phyloP scores from a whole-genome alignment of 92 coral and sea anemone species.

The Desmophyllum pertusum region DNA sequence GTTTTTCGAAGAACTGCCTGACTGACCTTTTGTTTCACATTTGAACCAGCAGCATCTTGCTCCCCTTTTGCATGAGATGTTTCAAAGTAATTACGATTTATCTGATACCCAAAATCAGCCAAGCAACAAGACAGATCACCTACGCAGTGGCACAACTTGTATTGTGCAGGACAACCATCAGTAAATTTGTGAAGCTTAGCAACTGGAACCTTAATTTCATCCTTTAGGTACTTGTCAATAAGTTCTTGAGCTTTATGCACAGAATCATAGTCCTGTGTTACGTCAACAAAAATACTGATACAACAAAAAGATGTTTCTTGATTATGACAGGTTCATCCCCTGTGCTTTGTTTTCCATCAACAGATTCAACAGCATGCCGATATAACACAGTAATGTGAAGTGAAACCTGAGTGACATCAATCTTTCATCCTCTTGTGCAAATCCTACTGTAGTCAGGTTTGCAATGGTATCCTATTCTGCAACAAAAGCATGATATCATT shows the following conservation, averaged over 20 bases:
- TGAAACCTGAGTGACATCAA: slow-evolving; percentile 35
- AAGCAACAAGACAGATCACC: slow-evolving; percentile 28
- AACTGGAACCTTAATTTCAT: neutral
- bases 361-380: slow-evolving; percentile 41
- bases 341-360: slow-evolving; percentile 39
- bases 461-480: no score
- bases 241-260: slow-evolving; percentile 40
- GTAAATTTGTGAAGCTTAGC: slow-evolving; percentile 22
- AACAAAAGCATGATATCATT: no score
- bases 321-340: slow-evolving; percentile 32
- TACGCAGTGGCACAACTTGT: slow-evolving; percentile 11
- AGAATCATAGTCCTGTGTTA: slow-evolving; percentile 21
- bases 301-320: slow-evolving; percentile 42
- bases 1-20: slow-evolving; percentile 30
- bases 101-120: slow-evolving; percentile 45
- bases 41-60: no score
- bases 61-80: slow-evolving; percentile 40
- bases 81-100: slow-evolving; percentile 27
- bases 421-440: no score
- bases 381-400: slow-evolving; percentile 36
- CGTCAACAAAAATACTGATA: slow-evolving; percentile 35
- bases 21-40: slow-evolving; percentile 40
- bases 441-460: no score
- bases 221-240: slow-evolving; percentile 23
- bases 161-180: slow-evolving; percentile 31